These are phyloP conservation scores for Nymphicus hollandicus DNA, from an alignment of 2,113 vertebrate genomes.

Conservation along the genomic window DNA sequence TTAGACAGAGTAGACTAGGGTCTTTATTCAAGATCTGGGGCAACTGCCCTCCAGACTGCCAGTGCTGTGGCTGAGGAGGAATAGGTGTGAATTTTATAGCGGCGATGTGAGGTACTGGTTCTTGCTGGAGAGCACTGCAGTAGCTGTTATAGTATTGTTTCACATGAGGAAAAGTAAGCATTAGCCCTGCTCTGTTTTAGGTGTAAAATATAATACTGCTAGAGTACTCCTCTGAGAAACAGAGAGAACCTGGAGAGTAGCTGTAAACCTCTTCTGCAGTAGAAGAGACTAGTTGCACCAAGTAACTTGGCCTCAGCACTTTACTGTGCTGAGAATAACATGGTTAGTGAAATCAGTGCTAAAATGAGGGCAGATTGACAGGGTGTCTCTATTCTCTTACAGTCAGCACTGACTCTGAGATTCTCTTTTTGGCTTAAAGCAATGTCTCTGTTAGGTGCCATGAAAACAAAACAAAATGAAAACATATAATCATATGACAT, in stretches of 20 bases:
- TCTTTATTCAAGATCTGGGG: background rate
- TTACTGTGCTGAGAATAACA: background rate
- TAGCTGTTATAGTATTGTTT: background rate
- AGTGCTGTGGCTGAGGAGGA: background rate
- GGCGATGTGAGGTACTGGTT: background rate
- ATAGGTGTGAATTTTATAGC: background rate
- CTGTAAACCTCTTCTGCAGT: background rate
- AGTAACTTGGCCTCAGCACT: background rate
- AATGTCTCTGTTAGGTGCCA: background rate
- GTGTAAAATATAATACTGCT: background rate
- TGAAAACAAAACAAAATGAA: background rate
- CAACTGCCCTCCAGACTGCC: background rate
- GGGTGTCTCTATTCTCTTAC: background rate
- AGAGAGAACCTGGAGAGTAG: background rate
- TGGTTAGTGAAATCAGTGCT: background rate
- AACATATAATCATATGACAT: background rate
- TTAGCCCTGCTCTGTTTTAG: background rate
- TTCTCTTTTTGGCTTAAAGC: background rate
- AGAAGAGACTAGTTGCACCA: background rate
- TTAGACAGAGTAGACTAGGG: background rate
- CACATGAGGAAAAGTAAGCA: background rate
- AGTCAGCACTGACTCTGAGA: background rate
- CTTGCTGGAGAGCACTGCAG: background rate
- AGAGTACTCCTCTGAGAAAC: background rate
- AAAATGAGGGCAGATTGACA: background rate